phyloP scores from a whole-genome alignment of 2,113 vertebrate genomes.

The Puma concolor region DNA sequence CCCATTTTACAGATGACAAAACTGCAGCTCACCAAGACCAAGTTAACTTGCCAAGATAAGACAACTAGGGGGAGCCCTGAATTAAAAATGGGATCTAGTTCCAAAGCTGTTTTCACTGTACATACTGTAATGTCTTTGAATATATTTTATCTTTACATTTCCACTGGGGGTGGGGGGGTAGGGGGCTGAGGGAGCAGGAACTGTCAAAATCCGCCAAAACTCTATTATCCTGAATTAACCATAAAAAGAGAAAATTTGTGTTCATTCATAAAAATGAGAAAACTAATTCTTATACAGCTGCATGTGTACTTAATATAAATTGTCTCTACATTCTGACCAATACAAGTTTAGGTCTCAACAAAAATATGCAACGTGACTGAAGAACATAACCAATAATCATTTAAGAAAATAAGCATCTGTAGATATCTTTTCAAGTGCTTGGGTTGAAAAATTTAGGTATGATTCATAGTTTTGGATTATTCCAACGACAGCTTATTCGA shows the following conservation, averaged over 20 bases:
- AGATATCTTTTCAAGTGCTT: not conserved
- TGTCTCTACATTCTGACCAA: not conserved
- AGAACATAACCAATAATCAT: not conserved
- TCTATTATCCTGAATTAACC: not conserved
- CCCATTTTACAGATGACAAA: slow-evolving; percentile 32
- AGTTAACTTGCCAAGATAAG: not conserved
- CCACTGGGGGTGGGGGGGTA: not conserved
- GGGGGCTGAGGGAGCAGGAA: not conserved
- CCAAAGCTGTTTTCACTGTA: not conserved
- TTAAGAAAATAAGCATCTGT: not conserved
- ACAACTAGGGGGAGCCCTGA: not conserved
- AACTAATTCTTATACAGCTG: not conserved
- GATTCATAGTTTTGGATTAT: not conserved
- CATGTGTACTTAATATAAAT: not conserved
- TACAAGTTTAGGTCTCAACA: not conserved
- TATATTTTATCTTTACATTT: not conserved
- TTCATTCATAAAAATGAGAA: not conserved
- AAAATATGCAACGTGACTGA: not conserved
- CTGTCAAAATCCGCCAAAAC: not conserved
- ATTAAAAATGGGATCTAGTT: not conserved
- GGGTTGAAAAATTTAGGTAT: slow-evolving; percentile 13
- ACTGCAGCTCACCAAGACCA: not conserved
- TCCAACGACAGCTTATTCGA: not conserved
- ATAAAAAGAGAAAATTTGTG: slow-evolving; percentile 23
- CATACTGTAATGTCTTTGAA: not conserved